Percentiles rank a stretch among this genome's conserved stretches.
Conservation (phyloP, 2,888 invertebrate species). For the Archaeoteleia sp. region DNA sequence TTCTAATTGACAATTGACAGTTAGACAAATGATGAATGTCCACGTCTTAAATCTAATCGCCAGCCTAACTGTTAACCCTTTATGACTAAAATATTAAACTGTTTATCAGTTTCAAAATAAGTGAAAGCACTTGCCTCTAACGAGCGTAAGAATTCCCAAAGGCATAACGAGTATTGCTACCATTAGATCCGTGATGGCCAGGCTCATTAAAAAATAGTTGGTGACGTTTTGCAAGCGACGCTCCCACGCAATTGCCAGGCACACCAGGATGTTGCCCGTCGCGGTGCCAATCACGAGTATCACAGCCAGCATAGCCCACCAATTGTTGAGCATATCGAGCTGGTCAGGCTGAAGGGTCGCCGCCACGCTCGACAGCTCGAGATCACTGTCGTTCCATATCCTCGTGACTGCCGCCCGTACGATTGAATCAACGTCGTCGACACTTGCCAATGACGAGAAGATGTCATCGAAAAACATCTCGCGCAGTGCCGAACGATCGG, state of each 20-base stretch:
- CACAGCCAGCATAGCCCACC: constrained; percentile 88
- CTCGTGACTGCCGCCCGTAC: constrained; percentile 44
- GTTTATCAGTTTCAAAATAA: too few species aligned
- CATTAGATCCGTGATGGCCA: constrained; percentile 96
- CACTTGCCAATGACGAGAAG: constrained; percentile 30
- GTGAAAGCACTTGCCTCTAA: constrained; percentile 81
- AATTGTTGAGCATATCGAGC: constrained; percentile 66
- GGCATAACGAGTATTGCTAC: constrained; percentile 98
- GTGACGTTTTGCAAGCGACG: constrained; percentile 95
- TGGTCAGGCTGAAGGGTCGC: constrained; percentile 73
- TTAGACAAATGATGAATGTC: too few species aligned
- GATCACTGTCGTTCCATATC: constrained; percentile 55
- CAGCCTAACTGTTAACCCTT: too few species aligned
- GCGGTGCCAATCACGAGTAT: constrained; percentile 89
- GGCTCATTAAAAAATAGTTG: constrained; percentile 96
- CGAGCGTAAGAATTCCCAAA: constrained; percentile 87
- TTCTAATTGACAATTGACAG: too few species aligned
- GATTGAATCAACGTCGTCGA: constrained; percentile 44
- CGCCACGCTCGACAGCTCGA: constrained; percentile 65
- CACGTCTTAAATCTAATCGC: too few species aligned
- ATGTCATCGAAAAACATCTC: constrained; percentile 50
- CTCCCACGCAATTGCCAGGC: constrained; percentile 94
- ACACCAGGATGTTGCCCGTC: constrained; percentile 94
- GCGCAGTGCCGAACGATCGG: constrained; percentile 37
- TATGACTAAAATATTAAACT: too few species aligned